phyloP scores from a whole-genome alignment of 1,140 invertebrate genomes.

The Heliconius hewitsoni region DNA sequence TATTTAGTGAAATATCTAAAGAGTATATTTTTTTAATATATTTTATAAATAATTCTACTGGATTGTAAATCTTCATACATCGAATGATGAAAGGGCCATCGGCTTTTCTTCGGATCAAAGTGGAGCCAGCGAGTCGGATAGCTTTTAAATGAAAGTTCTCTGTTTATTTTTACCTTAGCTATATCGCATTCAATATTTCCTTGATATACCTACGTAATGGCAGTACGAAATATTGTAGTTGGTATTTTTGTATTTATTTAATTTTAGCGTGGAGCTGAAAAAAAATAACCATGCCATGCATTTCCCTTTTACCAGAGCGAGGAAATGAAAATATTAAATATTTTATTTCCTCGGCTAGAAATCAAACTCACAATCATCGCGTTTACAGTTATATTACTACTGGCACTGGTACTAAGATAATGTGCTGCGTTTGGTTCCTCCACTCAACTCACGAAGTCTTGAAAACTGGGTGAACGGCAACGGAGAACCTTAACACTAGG shows the following conservation, averaged over 20 bases:
- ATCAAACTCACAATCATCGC: too few species aligned
- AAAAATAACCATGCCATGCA: too few species aligned
- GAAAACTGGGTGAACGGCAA: not conserved
- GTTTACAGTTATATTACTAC: not conserved
- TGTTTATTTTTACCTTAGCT: not conserved
- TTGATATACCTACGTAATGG: not conserved
- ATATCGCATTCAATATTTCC: not conserved
- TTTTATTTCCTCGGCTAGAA: too few species aligned
- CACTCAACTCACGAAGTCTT: too few species aligned
- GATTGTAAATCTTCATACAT: constrained; percentile 12
- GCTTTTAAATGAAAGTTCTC: constrained; percentile 11
- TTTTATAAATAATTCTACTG: constrained; percentile 2
- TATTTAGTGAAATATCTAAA: not conserved
- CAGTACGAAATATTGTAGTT: not conserved
- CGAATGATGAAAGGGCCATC: constrained; percentile 10
- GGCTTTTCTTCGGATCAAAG: constrained; percentile 12
- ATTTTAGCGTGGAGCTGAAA: too few species aligned
- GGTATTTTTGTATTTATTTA: not conserved
- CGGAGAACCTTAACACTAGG: not conserved
- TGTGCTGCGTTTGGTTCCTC: not conserved
- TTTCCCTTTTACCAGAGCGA: too few species aligned
- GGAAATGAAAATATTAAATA: too few species aligned
- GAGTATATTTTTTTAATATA: not conserved
- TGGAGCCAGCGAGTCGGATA: constrained; percentile 4
- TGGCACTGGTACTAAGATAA: not conserved